Base-by-base conservation (phyloP, 2,113 vertebrate species). In the Bagarius yarrelli region DNA sequence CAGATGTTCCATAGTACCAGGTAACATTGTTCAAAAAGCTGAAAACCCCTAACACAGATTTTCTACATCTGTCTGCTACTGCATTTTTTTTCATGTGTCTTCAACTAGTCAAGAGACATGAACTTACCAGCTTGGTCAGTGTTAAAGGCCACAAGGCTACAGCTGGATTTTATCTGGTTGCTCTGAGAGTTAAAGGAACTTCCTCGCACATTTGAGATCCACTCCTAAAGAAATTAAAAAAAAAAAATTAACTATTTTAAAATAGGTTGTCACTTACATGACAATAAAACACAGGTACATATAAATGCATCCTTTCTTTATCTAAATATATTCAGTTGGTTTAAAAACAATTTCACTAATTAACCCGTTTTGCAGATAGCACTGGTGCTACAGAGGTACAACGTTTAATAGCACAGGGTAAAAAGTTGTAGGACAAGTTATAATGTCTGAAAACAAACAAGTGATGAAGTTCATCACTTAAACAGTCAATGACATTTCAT, bases 141-240 rank as follows among this genome's bases (percentile, higher is more conserved):
- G 21, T 80, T 96, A 88, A 96, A 99, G 0, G 93, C 95, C 0
- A 98, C 91, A 80, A 95, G 91, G 81, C 69, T 87, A 87, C 94
- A 89, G 89, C 93, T 97, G 13, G 95, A 93, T 88, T 95, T 96
- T 87, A 98, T 95, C 0, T 94, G 94, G 89, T 90, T 96, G 47
- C 95, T 95, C 59, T 88, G 93, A 72, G 93, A 94, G 0, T 89
- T 3, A 16, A 89, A 6, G 0, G 93, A 91, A 70, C 92, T 93
- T 0, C 91, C 92, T 76, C 90, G 93, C 53, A 98, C 86, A 40
- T 92, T 92, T 81, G 85, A 86, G 47, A 98, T 95, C 96, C 97
- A 99, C 80, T 88, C 94, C 97, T 99, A 87, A 73, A 25, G 8
- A 74, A 66, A 3, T 32, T 16, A 16, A 23, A 63, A 13, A 64